Conservation (phyloP, 2,797 vertebrate species). For the Eulemur albifrons region DNA sequence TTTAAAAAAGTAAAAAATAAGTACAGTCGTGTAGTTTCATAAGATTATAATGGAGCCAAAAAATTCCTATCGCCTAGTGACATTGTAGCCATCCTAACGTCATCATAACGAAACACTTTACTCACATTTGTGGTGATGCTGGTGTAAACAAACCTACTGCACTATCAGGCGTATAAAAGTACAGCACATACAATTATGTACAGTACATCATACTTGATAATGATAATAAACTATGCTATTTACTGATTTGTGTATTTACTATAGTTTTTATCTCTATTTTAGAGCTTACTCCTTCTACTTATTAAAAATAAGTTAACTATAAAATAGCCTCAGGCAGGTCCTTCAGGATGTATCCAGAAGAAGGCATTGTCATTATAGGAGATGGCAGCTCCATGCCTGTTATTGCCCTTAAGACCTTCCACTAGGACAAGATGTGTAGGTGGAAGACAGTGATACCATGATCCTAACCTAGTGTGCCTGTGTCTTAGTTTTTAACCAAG, state of each 20-base stretch:
- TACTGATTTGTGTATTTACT: background rate
- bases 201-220: background rate
- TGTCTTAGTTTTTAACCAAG: background rate
- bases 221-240: background rate
- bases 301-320: background rate
- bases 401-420: background rate
- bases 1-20: background rate
- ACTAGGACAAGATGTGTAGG: background rate
- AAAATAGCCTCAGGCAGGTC: background rate
- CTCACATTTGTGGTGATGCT: background rate
- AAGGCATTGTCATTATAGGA: background rate
- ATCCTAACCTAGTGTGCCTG: background rate
- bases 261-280: background rate
- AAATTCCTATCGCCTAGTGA: background rate
- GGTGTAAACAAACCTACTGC: background rate
- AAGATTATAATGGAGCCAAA: background rate
- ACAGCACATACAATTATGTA: background rate
- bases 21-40: background rate
- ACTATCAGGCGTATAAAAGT: background rate
- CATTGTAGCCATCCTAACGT: background rate
- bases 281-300: background rate
- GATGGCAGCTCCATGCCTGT: background rate
- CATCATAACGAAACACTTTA: background rate
- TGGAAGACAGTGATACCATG: background rate
- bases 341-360: background rate